Conservation (phyloP, 2,888 invertebrate species). For the Teleogryllus oceanicus region DNA sequence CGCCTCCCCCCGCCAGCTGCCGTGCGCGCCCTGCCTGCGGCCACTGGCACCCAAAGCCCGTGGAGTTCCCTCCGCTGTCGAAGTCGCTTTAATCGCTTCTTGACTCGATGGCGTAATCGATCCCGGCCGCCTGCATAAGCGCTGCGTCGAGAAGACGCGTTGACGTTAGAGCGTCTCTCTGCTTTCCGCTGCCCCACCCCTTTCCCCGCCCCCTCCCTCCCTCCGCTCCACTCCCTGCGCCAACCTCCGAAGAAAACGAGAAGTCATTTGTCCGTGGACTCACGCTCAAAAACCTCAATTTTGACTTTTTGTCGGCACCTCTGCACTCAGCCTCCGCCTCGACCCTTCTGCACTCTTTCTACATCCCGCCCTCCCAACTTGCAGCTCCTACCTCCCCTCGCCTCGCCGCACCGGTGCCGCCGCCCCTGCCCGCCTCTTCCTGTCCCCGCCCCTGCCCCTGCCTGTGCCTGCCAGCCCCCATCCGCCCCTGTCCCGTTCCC, state of each 20-base stretch:
- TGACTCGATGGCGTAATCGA: constrained; percentile 7
- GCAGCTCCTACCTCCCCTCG: neutral
- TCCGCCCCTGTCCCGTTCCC: neutral
- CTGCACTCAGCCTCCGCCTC: no score
- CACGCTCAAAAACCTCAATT: no score
- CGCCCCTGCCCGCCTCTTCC: neutral
- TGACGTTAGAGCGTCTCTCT: neutral
- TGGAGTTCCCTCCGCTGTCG: neutral
- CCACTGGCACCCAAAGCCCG: no score
- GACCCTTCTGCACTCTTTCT: neutral
- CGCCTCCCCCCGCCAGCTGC: no score
- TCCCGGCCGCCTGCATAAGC: constrained; percentile 18
- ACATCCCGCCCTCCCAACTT: neutral
- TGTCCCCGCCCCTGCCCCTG: neutral
- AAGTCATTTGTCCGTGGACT: no score
- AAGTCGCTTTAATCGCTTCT: neutral
- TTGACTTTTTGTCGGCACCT: no score
- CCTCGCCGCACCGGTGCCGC: neutral
- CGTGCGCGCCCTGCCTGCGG: no score
- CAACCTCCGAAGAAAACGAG: no score
- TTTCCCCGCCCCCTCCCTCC: neutral
- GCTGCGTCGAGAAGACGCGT: constrained; percentile 5
- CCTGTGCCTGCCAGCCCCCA: neutral
- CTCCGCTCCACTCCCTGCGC: neutral
- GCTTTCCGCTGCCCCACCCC: neutral